A percentile compares a stretch with the other conserved stretches of the same genome.
Evolutionary conservation across 2,888 invertebrate genomes (phyloP).

Genomic region (Lordiphosa andalusiaca): DNA sequence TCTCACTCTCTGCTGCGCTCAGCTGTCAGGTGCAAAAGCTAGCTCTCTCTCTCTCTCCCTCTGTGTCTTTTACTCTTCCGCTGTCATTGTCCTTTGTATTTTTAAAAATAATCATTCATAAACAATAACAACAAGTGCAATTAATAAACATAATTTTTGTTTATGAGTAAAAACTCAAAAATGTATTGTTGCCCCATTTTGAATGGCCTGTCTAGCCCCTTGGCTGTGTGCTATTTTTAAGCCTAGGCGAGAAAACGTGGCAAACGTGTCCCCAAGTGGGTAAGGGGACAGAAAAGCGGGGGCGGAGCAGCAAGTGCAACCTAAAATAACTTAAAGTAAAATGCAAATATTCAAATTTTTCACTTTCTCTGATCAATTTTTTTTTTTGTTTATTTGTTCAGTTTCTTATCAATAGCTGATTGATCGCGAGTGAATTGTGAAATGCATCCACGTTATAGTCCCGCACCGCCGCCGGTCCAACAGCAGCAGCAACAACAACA

Average conservation of each 20-base stretch:
- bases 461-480: constrained; percentile 64
- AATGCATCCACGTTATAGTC: constrained; percentile 78
- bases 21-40: constrained; percentile 23
- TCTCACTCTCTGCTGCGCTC: constrained; percentile 11
- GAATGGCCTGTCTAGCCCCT: constrained; percentile 26
- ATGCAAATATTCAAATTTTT: constrained; percentile 15
- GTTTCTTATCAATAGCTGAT: constrained; percentile 13
- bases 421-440: constrained; percentile 22
- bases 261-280: constrained; percentile 15
- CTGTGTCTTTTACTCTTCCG: constrained; percentile 9
- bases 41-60: constrained; percentile 8
- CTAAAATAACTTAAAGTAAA: constrained; percentile 31
- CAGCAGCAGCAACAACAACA: constrained; percentile 20
- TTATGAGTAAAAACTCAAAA: constrained; percentile 13
- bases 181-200: constrained; percentile 9
- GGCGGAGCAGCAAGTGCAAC: constrained; percentile 8
- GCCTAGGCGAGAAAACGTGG: constrained; percentile 36
- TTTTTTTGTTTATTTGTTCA: constrained; percentile 11
- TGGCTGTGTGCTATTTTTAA: constrained; percentile 63
- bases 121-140: constrained; percentile 39
- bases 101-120: constrained; percentile 31
- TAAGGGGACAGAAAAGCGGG: background rate
- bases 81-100: constrained; percentile 48
- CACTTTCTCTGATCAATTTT: constrained; percentile 4
- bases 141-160: constrained; percentile 21